Base-by-base conservation (phyloP, 2,113 vertebrate genomes). In the Ammodytes marinus region DNA sequence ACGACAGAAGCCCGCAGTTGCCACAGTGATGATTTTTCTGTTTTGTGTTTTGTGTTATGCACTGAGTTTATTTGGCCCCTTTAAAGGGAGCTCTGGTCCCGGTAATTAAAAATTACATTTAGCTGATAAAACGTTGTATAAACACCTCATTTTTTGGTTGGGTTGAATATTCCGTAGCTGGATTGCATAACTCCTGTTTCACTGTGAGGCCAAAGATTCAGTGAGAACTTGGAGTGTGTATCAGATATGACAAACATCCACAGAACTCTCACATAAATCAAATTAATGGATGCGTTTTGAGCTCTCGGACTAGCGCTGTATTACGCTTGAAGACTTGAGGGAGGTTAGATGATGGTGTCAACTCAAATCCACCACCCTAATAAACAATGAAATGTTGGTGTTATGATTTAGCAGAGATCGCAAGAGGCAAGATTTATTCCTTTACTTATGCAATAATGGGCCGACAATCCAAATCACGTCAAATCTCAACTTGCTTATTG, bases 161-260 rank as follows among this genome's bases (percentile, higher is more conserved):
- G 27, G 27, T 27, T 27, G 46, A 42, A 47, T 79, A 58, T 45
- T 65, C 19, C 13, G 27, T 13, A 77, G 53, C 58, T 82, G 85
- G 84, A 69, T 49, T 77, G 74, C 72, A 68, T 75, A 69, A 80
- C 77, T 83, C 70, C 49, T n/a, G 8, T 75, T 54, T 47, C 55
- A 42, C 55, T 83, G 69, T 55, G 39, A 80, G 76, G 70, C 57
- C 43, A 66, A 27, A 72, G 53, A 27, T 74, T 84, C 58, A 80
- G 54, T 42, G 42, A 80, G 71, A 19, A 11, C 4, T 35, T 43
- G 46, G 67, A 69, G 69, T 59, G 58, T 52, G 55, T 74, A 86
- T 79, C 69, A 81, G 77, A 90, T 85, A 79, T 69, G 79, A 92
- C 75, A 79, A 68, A 87, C 81, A 55, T 77, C 82, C 76, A 70